Evolutionary conservation across 2,797 vertebrate species (phyloP).

Genomic region (Hypotaenidia okinawae): DNA sequence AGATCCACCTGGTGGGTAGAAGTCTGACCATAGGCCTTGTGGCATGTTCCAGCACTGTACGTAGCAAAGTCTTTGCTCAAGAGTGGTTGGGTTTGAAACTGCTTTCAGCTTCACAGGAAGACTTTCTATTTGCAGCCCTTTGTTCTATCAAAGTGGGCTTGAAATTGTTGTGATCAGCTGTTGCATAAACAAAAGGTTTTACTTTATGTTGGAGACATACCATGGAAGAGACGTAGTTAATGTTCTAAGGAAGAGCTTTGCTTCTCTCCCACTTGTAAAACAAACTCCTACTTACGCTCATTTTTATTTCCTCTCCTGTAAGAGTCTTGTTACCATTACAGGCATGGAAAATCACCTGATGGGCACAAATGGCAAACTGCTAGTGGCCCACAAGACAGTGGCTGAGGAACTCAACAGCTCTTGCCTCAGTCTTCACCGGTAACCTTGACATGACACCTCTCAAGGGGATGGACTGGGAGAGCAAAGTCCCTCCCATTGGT

Average conservation of each 20-base stretch:
- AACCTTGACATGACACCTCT: no score
- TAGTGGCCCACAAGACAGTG: fast-evolving
- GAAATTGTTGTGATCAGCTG: neutral
- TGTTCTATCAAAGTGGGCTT: neutral
- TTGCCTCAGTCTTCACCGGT: neutral
- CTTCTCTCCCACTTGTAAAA: neutral
- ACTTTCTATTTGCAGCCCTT: neutral
- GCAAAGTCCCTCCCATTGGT: neutral
- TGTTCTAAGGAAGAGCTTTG: neutral
- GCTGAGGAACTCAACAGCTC: neutral
- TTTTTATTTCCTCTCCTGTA: neutral
- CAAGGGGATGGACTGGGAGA: neutral
- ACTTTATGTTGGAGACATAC: neutral
- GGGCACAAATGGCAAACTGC: neutral
- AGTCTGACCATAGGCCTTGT: no score
- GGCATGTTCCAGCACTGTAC: no score
- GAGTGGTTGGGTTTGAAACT: neutral
- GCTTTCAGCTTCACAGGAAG: neutral
- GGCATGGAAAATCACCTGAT: neutral
- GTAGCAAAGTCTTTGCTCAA: neutral
- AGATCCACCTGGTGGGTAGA: neutral
- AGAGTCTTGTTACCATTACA: neutral
- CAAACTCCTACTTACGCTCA: neutral
- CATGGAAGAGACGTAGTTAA: neutral
- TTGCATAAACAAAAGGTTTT: neutral